These are phyloP conservation scores for Intellagama lesueurii DNA, from an alignment of 2,797 vertebrate species.

Conservation along the genomic window DNA sequence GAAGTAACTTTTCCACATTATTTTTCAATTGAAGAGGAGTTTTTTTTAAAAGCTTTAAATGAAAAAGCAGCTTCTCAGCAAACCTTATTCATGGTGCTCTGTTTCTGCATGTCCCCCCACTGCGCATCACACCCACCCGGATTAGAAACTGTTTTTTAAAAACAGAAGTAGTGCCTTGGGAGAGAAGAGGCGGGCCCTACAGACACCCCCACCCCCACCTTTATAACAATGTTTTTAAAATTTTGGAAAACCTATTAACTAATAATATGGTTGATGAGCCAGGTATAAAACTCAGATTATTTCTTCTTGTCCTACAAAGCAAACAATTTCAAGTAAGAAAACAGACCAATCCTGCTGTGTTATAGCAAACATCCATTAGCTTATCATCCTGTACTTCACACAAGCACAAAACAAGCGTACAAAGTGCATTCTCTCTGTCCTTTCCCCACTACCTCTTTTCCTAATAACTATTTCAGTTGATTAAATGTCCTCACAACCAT, in stretches of 20 bases:
- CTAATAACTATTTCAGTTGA: neutral
- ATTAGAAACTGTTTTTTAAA: too few species aligned
- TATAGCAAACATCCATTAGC: constrained; percentile 1
- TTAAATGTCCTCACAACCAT: neutral
- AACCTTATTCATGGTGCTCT: too few species aligned
- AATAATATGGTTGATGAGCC: constrained; percentile 20
- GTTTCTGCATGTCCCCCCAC: too few species aligned
- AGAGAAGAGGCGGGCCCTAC: too few species aligned
- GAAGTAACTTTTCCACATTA: too few species aligned
- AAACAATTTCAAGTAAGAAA: constrained; percentile 20
- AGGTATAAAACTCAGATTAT: constrained; percentile 5
- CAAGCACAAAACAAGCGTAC: constrained; percentile 1
- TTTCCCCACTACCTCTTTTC: neutral
- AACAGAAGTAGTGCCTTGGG: too few species aligned
- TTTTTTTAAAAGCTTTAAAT: too few species aligned
- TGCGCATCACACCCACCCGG: too few species aligned
- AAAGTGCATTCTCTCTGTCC: neutral
- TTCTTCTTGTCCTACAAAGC: constrained; percentile 27
- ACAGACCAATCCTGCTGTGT: constrained; percentile 15
- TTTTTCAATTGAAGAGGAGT: too few species aligned
- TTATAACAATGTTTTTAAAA: neutral
- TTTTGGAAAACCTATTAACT: constrained; percentile 30
- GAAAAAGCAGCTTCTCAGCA: too few species aligned
- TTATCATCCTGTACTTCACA: constrained; percentile 4
- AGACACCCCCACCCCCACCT: too few species aligned